Base-by-base conservation (phyloP, 2,888 invertebrate genomes). In the Macaria notata region DNA sequence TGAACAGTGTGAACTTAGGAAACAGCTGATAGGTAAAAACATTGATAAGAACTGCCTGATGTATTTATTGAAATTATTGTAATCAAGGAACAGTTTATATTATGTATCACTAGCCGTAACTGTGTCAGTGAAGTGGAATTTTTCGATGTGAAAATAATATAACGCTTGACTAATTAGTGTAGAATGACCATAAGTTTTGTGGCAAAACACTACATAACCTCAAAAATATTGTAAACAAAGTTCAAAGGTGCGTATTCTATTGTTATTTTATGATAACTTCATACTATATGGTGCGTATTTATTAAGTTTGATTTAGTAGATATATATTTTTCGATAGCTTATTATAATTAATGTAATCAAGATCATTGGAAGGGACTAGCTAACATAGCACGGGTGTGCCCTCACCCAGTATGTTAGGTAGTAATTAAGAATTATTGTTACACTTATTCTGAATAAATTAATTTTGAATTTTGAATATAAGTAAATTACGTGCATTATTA, bases 141-240 rank as follows among this genome's bases (percentile, higher is more conserved):
- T 41, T 50, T 43, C 56, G 6, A 30, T 19, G 43, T 50, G 4
- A 33, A 43, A 33, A 5, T n/a, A 9, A n/a, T 29, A 7, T 49
- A 48, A 19, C 19, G 19, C 2, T 19, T 19, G 19, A 19, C 19
- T 19, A 19, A 9, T 19, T 9, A 19, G 31, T 57, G 46, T 59
- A 50, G 30, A 49, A 38, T 56, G 48, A 48, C 53, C 50, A 50
- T 55, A 47, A 49, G 42, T 60, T 59, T 49, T 58, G 47, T 42
- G 8, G 55, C 31, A 49, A 49, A 38, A 46, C 50, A 47, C 59
- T 63, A 70, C 65, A 68, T 77, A 77, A 77, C 77, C 77, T 76
- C 67, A 68, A 76, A 72, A 53, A 36, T 3, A 38, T 38, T 33
- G 36, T 50, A 68, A 70, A 69, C 61, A 73, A 68, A 44, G 43